Evolutionary conservation across 2,888 invertebrate species (phyloP).

Genomic region (Watsonalla binaria): DNA sequence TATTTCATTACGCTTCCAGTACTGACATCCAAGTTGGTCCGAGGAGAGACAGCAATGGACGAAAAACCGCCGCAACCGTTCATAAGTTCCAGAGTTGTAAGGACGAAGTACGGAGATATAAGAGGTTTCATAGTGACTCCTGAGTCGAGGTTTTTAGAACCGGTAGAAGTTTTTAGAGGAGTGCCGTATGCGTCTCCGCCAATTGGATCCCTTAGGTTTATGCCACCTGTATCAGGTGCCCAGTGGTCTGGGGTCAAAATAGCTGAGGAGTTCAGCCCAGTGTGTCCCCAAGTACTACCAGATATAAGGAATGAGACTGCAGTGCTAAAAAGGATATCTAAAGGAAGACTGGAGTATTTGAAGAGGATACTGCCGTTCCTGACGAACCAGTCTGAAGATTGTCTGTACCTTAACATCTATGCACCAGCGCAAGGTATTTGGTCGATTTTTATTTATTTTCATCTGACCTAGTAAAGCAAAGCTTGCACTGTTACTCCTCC

Average conservation of each 20-base stretch:
- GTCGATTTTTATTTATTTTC: not conserved
- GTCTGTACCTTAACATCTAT: constrained; percentile 97
- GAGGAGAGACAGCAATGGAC: constrained; percentile 72
- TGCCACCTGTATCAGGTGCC: constrained; percentile 96
- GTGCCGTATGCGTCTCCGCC: constrained; percentile 97
- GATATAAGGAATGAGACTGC: constrained; percentile 91
- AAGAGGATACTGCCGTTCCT: constrained; percentile 92
- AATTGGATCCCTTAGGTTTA: constrained; percentile 91
- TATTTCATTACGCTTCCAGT: constrained; percentile 74
- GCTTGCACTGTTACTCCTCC: too few species aligned
- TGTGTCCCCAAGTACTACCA: constrained; percentile 94
- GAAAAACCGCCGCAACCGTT: constrained; percentile 67
- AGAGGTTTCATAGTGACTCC: constrained; percentile 91
- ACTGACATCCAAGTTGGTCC: constrained; percentile 63
- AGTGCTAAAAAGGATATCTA: constrained; percentile 90
- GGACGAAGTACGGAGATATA: constrained; percentile 92
- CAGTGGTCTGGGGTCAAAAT: constrained; percentile 94
- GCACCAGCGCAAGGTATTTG: constrained; percentile 92
- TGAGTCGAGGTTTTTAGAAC: constrained; percentile 88
- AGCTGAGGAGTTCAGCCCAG: constrained; percentile 92
- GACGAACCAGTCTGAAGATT: constrained; percentile 96
- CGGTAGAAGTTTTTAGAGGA: constrained; percentile 95
- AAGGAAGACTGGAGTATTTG: constrained; percentile 92
- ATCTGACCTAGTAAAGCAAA: too few species aligned
- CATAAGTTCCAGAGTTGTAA: constrained; percentile 89